phyloP scores from a whole-genome alignment of 2,888 invertebrate species.

The Drosophila incognita region DNA sequence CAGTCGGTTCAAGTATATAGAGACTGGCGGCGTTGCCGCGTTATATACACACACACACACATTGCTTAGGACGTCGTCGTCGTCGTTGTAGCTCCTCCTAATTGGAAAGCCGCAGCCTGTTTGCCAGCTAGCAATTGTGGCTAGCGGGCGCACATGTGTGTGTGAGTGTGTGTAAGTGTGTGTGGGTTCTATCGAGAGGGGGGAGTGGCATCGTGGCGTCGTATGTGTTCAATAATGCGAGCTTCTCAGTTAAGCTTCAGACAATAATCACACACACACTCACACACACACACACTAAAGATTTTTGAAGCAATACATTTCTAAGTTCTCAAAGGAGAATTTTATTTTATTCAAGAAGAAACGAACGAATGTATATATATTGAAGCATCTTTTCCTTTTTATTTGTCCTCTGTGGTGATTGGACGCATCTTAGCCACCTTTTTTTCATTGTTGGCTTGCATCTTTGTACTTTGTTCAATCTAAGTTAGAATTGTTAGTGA shows the following conservation, averaged over 20 bases:
- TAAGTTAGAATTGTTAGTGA: no score
- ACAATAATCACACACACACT: slow-evolving; percentile 3
- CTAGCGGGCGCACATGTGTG: slow-evolving; percentile 27
- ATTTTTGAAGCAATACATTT: no score
- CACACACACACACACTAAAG: not conserved
- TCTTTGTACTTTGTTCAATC: no score
- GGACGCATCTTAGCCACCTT: accelerated
- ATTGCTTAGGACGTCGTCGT: slow-evolving; percentile 63
- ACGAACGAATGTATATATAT: no score
- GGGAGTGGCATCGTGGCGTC: slow-evolving; percentile 36
- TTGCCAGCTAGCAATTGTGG: slow-evolving; percentile 71
- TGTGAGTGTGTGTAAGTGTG: slow-evolving; percentile 5
- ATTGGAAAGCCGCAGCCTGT: slow-evolving; percentile 76
- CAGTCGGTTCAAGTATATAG: slow-evolving; percentile 46
- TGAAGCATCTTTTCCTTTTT: no score
- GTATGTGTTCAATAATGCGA: slow-evolving; percentile 75
- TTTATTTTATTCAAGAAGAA: no score
- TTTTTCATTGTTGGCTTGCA: no score
- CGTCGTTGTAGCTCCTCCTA: slow-evolving; percentile 80
- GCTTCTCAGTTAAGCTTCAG: slow-evolving; percentile 28
- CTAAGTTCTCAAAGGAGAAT: no score
- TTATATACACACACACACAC: slow-evolving; percentile 29
- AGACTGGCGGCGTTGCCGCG: slow-evolving; percentile 37
- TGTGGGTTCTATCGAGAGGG: not conserved
- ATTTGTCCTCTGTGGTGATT: no score